These are phyloP conservation scores for Drosophila yakuba DNA, from an alignment of 1,140 invertebrate genomes.

Conservation along the genomic window DNA sequence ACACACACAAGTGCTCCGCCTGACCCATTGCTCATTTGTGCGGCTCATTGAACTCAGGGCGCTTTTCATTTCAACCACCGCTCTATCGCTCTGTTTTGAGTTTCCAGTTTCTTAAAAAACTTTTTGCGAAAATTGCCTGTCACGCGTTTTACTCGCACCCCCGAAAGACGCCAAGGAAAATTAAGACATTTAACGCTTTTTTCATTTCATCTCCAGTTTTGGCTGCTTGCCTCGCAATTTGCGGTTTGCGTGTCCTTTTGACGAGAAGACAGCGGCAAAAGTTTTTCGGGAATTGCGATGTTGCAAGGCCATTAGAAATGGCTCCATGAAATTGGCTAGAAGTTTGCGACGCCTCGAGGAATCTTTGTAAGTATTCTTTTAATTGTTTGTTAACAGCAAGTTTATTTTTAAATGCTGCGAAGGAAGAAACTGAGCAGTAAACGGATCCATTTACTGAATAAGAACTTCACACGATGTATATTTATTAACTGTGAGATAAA, in stretches of 20 bases:
- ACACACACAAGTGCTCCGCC: constrained; percentile 33
- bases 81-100: neutral
- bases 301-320: constrained; percentile 1
- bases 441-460: neutral
- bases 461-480: neutral
- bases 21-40: constrained; percentile 59
- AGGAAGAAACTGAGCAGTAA: neutral
- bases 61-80: constrained; percentile 6
- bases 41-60: constrained; percentile 62
- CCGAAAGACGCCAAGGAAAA: constrained; percentile 41
- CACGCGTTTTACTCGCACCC: constrained; percentile 64
- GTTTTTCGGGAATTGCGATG: constrained; percentile 10
- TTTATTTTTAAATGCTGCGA: constrained; percentile 14
- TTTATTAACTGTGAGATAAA: neutral
- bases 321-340: constrained; percentile 22
- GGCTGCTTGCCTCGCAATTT: constrained; percentile 1
- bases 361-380: constrained; percentile 16
- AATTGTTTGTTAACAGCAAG: constrained; percentile 25
- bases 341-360: constrained; percentile 16
- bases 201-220: constrained; percentile 53
- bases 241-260: constrained; percentile 23
- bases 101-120: constrained; percentile 56
- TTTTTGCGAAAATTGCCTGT: constrained; percentile 71
- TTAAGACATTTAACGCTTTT: constrained; percentile 80
- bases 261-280: constrained; percentile 12